Conservation (phyloP, 2,888 invertebrate species). For the Halictus ligatus region DNA sequence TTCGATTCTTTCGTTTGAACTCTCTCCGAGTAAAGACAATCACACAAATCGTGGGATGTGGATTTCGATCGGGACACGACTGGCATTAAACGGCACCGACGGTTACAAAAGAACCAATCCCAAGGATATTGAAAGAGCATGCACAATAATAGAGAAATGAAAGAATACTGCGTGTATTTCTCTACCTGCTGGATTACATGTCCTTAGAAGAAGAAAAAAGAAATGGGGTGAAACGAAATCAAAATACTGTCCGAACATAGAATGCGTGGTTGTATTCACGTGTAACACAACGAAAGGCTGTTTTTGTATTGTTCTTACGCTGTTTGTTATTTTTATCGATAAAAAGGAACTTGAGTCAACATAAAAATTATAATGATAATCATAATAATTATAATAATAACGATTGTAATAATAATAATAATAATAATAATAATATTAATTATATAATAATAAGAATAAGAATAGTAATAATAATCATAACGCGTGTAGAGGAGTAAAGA, state of each 20-base stretch:
- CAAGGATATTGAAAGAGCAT: slow-evolving; percentile 24
- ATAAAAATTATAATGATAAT: slow-evolving; percentile 56
- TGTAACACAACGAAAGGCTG: slow-evolving; percentile 59
- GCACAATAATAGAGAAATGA: slow-evolving; percentile 38
- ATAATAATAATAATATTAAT: slow-evolving; percentile 25
- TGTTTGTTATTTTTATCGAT: slow-evolving; percentile 64
- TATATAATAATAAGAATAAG: slow-evolving; percentile 32
- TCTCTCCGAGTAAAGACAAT: background rate
- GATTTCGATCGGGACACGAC: background rate
- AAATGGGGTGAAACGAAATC: slow-evolving; percentile 44
- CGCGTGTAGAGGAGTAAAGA: slow-evolving; percentile 31
- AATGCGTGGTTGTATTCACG: slow-evolving; percentile 57
- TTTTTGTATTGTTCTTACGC: slow-evolving; percentile 35
- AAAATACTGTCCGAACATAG: slow-evolving; percentile 72
- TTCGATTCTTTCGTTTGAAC: background rate
- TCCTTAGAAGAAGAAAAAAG: slow-evolving; percentile 41
- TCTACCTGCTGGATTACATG: slow-evolving; percentile 60
- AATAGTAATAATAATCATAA: slow-evolving; percentile 47
- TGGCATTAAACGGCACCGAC: background rate
- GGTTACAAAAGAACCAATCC: background rate
- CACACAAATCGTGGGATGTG: background rate
- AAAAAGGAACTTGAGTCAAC: slow-evolving; percentile 73
- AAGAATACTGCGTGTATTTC: slow-evolving; percentile 64
- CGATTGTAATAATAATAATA: slow-evolving; percentile 10
- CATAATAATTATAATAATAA: slow-evolving; percentile 39